Base-by-base conservation (phyloP, 2,888 invertebrate genomes). In the Embidobia sp. region DNA sequence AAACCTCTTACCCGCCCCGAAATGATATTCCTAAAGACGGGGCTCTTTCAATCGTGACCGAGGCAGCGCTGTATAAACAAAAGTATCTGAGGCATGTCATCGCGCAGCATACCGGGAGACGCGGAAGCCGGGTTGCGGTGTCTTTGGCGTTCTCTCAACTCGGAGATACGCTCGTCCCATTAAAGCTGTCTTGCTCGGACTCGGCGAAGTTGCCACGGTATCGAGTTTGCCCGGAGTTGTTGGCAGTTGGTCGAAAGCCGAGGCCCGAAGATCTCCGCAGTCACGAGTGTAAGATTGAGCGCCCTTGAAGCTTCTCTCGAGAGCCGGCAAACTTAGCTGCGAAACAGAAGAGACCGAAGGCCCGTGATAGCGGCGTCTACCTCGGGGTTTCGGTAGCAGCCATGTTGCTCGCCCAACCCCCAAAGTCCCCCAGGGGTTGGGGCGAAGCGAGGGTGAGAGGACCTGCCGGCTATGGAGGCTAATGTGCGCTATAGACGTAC, bases 381-480 rank as follows among this genome's bases (percentile, higher is more conserved):
- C 83, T 84, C 84, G 83, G 85, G 84, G 85, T 67, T 86, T 83
- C 53, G 83, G 82, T 77, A 81, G 86, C 88, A 85, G 86, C 87
- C 85, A 88, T 88, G 86, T 87, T 86, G 84, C 83, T 84, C 81
- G 86, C 83, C 84, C 85, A 77, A 80, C 82, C 80, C 80, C 78
- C 81, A 82, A 83, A 83, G 82, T 81, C 83, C 81, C 83, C 82
- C 80, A 53, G 73, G 82, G 82, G 83, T 83, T 86, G 85, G 81
- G 82, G 70, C 80, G 53, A 83, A 82, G 83, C 82, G 85, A 85
- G 86, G 84, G 86, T 83, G 85, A 86, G 84, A 86, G 84, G 84
- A 84, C 83, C 82, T 84, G 81, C 83, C 80, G 83, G 81, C 84
- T 79, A 83, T 80, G 73, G 79, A 82, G 70, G 48, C 49, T 67